Evolutionary conservation across 1,140 invertebrate species (phyloP).

Genomic region (Streblospio benedicti): DNA sequence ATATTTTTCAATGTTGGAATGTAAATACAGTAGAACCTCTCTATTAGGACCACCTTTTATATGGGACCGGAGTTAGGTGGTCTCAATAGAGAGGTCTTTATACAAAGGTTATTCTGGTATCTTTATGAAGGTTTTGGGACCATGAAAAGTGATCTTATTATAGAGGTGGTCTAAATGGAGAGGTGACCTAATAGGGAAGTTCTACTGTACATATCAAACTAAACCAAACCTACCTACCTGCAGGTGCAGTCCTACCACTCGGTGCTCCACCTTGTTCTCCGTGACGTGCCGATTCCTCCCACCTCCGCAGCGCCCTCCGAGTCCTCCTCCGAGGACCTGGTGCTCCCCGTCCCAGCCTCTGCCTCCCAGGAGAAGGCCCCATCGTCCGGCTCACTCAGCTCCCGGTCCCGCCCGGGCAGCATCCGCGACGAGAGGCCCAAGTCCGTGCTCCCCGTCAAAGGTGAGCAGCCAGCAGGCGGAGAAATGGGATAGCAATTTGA

Average conservation of each 20-base stretch:
- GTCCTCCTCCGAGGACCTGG: too few relatives aligned
- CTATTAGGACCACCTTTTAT: neutral
- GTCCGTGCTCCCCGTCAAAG: too few relatives aligned
- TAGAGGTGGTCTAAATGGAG: neutral
- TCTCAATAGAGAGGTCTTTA: neutral
- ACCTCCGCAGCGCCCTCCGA: too few relatives aligned
- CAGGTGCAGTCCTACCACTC: conserved; percentile 38
- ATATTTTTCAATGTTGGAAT: neutral
- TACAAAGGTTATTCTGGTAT: neutral
- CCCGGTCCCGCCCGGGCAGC: too few relatives aligned
- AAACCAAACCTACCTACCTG: neutral
- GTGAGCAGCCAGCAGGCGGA: too few relatives aligned
- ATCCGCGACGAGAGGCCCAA: too few relatives aligned
- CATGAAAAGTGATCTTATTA: neutral
- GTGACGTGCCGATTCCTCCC: conserved; percentile 30
- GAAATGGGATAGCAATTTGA: too few relatives aligned
- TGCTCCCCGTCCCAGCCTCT: too few relatives aligned
- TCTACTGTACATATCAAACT: too few relatives aligned
- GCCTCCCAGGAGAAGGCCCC: too few relatives aligned
- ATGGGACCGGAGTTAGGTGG: neutral
- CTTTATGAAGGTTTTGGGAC: neutral
- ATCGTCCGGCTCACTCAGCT: too few relatives aligned
- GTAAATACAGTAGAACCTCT: neutral
- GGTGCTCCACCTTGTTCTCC: conserved; percentile 39
- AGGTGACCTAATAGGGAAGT: too few relatives aligned